Evolutionary conservation across 2,888 invertebrate species (phyloP).

Genomic region (Tetragonisca angustula): DNA sequence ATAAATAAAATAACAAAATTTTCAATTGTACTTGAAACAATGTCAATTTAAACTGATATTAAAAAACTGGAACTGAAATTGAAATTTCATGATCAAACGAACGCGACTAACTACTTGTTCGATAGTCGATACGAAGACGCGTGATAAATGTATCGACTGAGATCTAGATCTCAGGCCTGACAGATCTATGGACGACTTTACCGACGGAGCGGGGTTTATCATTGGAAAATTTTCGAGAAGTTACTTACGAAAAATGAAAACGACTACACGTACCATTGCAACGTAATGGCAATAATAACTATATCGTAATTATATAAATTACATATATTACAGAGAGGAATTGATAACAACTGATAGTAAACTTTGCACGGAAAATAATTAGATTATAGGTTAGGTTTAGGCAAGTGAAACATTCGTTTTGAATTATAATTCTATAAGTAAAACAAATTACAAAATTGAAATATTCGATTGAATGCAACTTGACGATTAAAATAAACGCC

Average conservation of each 20-base stretch:
- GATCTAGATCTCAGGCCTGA: constrained; percentile 3
- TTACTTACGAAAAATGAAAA: background rate
- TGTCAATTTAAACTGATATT: no score
- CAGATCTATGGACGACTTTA: constrained; percentile 46
- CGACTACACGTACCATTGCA: fast-evolving
- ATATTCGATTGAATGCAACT: background rate
- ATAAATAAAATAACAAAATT: no score
- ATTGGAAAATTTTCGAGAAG: background rate
- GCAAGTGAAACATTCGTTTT: background rate
- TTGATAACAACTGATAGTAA: background rate
- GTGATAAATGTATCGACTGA: constrained; percentile 18
- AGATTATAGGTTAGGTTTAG: no score
- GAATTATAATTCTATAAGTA: no score
- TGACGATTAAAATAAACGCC: background rate
- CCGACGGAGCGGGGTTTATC: constrained; percentile 4
- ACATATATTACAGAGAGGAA: no score
- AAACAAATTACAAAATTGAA: background rate
- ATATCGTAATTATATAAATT: background rate
- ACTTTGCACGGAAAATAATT: background rate
- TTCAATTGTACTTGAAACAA: no score
- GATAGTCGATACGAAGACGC: constrained; percentile 9
- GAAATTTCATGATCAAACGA: background rate
- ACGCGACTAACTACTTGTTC: background rate
- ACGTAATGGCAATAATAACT: background rate
- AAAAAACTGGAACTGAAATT: background rate